Conservation (phyloP, 2,113 vertebrate species). For the Tragelaphus imberbis region DNA sequence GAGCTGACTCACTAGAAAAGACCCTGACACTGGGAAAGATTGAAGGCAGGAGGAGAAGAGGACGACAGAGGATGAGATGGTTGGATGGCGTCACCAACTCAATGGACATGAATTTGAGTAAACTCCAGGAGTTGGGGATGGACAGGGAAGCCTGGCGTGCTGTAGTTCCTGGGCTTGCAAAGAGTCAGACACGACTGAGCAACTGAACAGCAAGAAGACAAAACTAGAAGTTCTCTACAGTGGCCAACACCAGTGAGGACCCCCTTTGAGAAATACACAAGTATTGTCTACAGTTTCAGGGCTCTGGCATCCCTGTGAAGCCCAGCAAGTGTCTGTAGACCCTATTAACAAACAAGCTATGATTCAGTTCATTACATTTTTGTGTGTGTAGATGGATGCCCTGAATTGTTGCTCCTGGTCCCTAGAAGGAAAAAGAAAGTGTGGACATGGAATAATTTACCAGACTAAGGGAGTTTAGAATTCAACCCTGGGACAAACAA, state of each 20-base stretch:
- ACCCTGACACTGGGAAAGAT: neutral
- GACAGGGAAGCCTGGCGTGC: neutral
- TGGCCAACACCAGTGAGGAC: rapidly evolving
- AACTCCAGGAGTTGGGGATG: neutral
- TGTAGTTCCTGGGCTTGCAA: rapidly evolving
- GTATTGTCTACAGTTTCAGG: neutral
- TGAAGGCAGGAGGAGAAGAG: neutral
- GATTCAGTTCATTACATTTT: neutral
- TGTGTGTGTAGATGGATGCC: rapidly evolving
- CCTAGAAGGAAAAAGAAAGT: neutral
- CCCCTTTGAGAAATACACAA: rapidly evolving
- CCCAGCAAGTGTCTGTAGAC: neutral
- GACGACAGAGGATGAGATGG: neutral
- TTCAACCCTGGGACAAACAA: neutral
- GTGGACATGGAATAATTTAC: neutral
- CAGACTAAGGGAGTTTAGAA: neutral
- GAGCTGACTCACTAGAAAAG: neutral
- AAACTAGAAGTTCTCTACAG: neutral
- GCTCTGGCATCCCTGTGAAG: neutral
- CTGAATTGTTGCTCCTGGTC: neutral
- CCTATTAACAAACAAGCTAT: neutral
- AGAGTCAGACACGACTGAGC: rapidly evolving
- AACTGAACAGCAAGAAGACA: neutral
- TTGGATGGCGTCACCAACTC: neutral
- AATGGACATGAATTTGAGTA: neutral